phyloP scores from a whole-genome alignment of 2,888 invertebrate genomes.

The Cylindroiulus punctatus region DNA sequence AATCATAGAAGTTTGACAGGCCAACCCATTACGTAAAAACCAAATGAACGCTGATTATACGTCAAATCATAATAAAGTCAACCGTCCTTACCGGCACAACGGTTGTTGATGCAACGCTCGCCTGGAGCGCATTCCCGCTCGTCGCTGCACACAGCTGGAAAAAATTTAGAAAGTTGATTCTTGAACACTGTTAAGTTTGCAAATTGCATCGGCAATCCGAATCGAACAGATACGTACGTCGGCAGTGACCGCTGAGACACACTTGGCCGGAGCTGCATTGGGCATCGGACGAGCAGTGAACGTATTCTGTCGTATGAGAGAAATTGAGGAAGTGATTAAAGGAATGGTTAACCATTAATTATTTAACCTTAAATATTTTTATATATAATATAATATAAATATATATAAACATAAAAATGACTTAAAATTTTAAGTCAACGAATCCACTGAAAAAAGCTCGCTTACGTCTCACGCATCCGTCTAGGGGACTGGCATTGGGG shows the following conservation, averaged over 20 bases:
- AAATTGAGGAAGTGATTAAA: not conserved
- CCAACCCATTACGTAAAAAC: too few relatives aligned
- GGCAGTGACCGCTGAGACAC: conserved; percentile 85
- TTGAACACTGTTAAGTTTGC: conserved; percentile 20
- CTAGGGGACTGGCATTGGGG: conserved; percentile 70
- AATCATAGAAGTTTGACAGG: too few relatives aligned
- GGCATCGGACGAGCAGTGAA: conserved; percentile 75
- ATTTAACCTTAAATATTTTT: too few relatives aligned
- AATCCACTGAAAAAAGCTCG: too few relatives aligned
- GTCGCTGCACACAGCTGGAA: conserved; percentile 76
- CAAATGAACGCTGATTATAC: too few relatives aligned
- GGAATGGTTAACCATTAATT: too few relatives aligned
- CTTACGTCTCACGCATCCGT: conserved; percentile 60
- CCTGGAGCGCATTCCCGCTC: conserved; percentile 81
- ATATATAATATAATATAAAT: too few relatives aligned
- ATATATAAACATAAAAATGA: too few relatives aligned
- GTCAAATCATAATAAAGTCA: too few relatives aligned
- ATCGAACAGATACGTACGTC: conserved; percentile 66
- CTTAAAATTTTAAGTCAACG: too few relatives aligned
- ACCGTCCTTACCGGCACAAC: conserved; percentile 70
- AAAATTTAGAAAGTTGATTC: conserved; percentile 9
- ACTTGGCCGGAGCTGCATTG: conserved; percentile 80
- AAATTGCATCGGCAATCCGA: not conserved
- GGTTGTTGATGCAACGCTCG: conserved; percentile 80
- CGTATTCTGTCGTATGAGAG: conserved; percentile 64